Evolutionary conservation across 64 coral and sea anemone genomes (phyloP).

Genomic region (Anthopleura sola): DNA sequence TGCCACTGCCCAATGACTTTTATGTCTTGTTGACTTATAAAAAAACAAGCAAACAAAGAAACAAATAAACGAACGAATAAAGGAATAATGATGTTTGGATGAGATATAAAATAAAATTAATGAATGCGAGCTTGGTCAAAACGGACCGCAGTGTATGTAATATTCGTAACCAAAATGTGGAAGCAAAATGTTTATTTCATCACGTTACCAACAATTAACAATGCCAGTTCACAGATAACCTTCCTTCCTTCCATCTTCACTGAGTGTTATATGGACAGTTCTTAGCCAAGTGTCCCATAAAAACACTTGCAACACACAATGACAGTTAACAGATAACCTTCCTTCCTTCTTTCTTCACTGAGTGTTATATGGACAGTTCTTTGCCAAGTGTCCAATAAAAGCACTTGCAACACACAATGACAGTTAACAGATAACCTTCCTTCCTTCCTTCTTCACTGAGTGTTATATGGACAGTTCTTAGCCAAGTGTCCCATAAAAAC

Average conservation of each 20-base stretch:
- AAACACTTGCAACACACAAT: slow-evolving; percentile 15
- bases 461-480: slow-evolving; percentile 13
- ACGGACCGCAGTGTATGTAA: too few species aligned
- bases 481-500: slow-evolving; percentile 14
- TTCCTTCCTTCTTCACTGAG: not conserved
- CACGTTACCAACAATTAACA: too few species aligned
- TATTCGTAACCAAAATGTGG: too few species aligned
- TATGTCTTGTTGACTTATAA: too few species aligned
- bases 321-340: not conserved
- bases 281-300: slow-evolving; percentile 17
- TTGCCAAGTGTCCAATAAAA: slow-evolving; percentile 10
- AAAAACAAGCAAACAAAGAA: too few species aligned
- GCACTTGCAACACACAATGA: slow-evolving; percentile 18
- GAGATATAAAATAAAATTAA: too few species aligned
- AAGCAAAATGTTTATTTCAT: too few species aligned
- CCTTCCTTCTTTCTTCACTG: not conserved
- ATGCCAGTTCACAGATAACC: not conserved
- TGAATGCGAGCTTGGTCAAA: too few species aligned
- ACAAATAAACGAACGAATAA: too few species aligned
- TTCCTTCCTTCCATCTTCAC: not conserved
- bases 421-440: not conserved
- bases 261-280: slow-evolving; percentile 9
- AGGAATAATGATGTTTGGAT: too few species aligned
- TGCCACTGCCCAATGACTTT: too few species aligned
- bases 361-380: slow-evolving; percentile 7